Evolutionary conservation across 2,797 vertebrate species (phyloP), one percentile per base, ranked within the genome.

Genomic region (Lepus oiostolus): DNA sequence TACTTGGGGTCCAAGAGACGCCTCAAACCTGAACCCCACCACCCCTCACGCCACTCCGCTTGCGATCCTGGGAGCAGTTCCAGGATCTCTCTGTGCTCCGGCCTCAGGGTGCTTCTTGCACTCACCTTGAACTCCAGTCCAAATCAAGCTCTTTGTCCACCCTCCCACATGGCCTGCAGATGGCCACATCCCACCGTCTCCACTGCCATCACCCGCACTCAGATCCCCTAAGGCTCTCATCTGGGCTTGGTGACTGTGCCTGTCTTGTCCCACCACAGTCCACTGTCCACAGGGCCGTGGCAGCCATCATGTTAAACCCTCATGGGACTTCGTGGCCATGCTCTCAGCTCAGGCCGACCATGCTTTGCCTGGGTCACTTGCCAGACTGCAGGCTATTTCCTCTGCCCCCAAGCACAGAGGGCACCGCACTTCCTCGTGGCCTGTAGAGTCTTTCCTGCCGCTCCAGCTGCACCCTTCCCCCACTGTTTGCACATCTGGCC

Each of bases 371-470:
- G 67, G 47, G 21, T 24, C 19, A 32, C 17, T 38, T 3, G 13
- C 63, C 17, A 2, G 14, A 35, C 6, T 17, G 11, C 42, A 35
- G 58, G n/a, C 17, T 0, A 4, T 16, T 38, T 19, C 6, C 62
- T 60, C 58, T 85, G 21, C 26, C 47, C 35, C 50, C 19, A 12
- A 11, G 26, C 17, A 60, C 8, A 0, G 47, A 6, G 21, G 32
- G 11, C 21, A 65, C 30, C 2, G 5, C 1, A 1, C 3, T 47
- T 7, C 19, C 50, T 65, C n/a, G 5, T 21, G 11, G 7, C n/a
- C 8, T 71, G 13, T 22, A 9, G 4, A 38, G 30, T 72, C 28
- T 6, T 11, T 28, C 19, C 7, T 7, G 35, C 21, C 32, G 42
- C 19, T 91, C 24, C 7, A 7, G 24, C 47, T 2, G 32, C 35